Percentiles rank a stretch among this genome's conserved stretches.
phyloP scores from a whole-genome alignment of 2,113 vertebrate genomes.

The Myanophis thanlyinensis region DNA sequence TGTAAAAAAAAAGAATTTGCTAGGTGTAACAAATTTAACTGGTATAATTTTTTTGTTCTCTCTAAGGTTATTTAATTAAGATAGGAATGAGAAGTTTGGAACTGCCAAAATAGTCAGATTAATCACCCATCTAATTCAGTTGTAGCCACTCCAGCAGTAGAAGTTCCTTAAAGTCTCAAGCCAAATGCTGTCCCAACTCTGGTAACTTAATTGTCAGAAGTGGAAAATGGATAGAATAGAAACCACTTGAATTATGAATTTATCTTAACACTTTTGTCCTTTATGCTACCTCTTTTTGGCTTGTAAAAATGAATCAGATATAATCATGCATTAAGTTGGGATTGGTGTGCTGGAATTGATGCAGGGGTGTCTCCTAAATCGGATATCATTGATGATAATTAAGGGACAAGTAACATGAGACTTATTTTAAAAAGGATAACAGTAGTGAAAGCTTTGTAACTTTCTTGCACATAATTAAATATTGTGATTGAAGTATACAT shows the following conservation, averaged over 20 bases:
- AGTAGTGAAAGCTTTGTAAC: background rate
- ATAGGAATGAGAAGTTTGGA: background rate
- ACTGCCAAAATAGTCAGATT: background rate
- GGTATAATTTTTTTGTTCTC: background rate
- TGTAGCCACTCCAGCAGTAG: background rate
- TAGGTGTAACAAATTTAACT: background rate
- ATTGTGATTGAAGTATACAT: background rate
- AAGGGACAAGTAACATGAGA: background rate
- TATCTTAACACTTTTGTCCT: background rate
- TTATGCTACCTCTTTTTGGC: background rate
- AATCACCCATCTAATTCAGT: background rate
- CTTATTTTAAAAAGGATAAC: background rate
- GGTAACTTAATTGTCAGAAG: background rate
- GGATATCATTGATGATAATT: background rate
- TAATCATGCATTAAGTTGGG: background rate
- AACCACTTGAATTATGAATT: background rate
- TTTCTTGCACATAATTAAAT: background rate
- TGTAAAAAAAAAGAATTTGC: background rate
- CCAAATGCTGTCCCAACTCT: background rate
- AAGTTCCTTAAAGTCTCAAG: background rate
- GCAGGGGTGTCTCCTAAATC: background rate
- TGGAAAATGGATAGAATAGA: background rate
- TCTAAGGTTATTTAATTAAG: background rate
- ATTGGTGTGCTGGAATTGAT: background rate
- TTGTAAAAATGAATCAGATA: constrained; percentile 1